Evolutionary conservation across 2,797 vertebrate genomes (phyloP).

Genomic region (Eidolon dupreanum): DNA sequence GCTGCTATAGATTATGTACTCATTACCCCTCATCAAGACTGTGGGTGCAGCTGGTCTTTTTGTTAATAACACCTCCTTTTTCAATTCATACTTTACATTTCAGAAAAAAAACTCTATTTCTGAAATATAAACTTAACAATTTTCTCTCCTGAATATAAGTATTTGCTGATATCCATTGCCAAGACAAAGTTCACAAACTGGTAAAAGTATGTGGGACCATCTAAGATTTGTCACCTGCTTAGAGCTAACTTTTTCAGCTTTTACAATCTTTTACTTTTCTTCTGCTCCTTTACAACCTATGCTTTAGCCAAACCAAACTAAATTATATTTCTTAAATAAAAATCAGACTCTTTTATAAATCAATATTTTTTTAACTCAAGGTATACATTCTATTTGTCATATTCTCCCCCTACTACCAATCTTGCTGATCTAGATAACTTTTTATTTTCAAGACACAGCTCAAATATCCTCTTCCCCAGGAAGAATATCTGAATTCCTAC

Average conservation of each 20-base stretch:
- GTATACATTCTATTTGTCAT: background rate
- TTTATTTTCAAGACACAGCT: background rate
- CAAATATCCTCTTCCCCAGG: background rate
- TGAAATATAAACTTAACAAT: background rate
- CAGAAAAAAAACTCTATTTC: background rate
- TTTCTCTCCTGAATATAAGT: background rate
- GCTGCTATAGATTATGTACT: background rate
- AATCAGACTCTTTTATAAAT: background rate
- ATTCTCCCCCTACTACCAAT: background rate
- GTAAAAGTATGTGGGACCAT: fast-evolving
- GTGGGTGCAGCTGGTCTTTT: fast-evolving
- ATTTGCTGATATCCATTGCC: background rate
- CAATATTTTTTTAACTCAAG: background rate
- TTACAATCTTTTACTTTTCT: background rate
- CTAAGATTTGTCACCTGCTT: background rate
- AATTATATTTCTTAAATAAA: background rate
- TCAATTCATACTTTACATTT: background rate
- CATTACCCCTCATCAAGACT: background rate
- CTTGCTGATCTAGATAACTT: background rate
- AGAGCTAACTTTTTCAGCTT: background rate
- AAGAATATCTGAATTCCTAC: background rate
- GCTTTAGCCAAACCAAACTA: background rate
- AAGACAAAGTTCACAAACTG: background rate
- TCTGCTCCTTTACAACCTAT: background rate
- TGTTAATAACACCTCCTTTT: background rate